Conservation (phyloP, 2,797 vertebrate species). For the Hippopotamyrus pictus region DNA sequence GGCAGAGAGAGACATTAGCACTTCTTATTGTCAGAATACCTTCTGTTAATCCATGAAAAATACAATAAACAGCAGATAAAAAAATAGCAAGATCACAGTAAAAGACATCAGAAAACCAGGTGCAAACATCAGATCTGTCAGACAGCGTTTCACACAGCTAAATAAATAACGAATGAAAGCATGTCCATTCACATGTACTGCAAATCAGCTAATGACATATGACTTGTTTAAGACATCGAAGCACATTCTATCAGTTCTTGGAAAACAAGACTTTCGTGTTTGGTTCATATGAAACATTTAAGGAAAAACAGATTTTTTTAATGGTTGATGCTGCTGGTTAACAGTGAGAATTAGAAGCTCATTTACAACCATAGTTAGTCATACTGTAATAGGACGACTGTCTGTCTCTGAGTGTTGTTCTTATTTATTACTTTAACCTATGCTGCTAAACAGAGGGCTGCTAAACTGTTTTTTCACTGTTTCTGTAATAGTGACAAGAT, state of each 20-base stretch:
- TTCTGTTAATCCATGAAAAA: not conserved
- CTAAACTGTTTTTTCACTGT: too few species aligned
- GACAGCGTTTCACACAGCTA: not conserved
- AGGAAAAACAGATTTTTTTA: not conserved
- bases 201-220: not conserved
- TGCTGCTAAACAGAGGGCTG: too few species aligned
- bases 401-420: too few species aligned
- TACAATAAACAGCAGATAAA: not conserved
- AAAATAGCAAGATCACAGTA: not conserved
- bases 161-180: not conserved
- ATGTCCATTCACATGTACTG: not conserved
- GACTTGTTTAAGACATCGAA: not conserved
- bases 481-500: too few species aligned
- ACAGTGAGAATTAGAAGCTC: not conserved
- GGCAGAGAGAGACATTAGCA: slow-evolving; percentile 19
- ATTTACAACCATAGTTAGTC: not conserved
- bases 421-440: too few species aligned
- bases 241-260: not conserved
- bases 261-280: not conserved
- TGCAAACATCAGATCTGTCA: not conserved
- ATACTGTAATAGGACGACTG: not conserved
- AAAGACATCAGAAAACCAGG: not conserved
- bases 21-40: not conserved
- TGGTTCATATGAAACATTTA: not conserved
- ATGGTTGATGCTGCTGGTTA: not conserved